Base-by-base conservation (phyloP, 2,113 vertebrate species). In the Zingel zingel region DNA sequence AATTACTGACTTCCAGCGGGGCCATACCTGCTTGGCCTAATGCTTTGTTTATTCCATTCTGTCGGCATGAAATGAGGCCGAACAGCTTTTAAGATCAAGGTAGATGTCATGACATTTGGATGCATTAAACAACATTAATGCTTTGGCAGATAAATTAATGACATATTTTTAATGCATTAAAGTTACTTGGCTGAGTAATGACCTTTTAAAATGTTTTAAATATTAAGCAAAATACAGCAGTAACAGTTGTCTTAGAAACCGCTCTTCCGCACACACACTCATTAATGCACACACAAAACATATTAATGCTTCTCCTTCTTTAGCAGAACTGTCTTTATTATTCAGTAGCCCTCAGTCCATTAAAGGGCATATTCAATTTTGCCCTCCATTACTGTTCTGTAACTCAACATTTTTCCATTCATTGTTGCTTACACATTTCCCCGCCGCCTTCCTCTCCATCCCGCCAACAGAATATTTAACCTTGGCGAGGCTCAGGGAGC, bases 401-500 rank as follows among this genome's bases (percentile, higher is more conserved):
- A 39, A 57, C 53, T 86, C 69, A 69, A 39, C 66, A 68, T 51
- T 58, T 15, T 86, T 76, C 25, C 58, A 51, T 74, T 70, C 57
- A 77, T 78, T 82, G 81, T 86, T 86, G 88, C 83, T 84, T 56
- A 47, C 61, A 74, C 56, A 79, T 69, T 54, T 85, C 73, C 27
- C 67, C n/a, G 21, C 19, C 5, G 19, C 69, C 77, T 82, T 77
- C 23, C 81, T 83, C 77, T 65, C 48, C 45, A 67, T 80, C 70
- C 75, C 30, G 18, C 82, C 65, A 73, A 72, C 76, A 83, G 87
- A 80, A 90, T 87, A 74, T 92, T 94, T 95, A 94, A 94, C 92
- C 94, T 94, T 95, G 94, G 92, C 86, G 36, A 53, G 74, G 89
- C 85, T 86, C 65, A 14, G 72, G 90, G 90, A 92, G 90, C 94